Conservation (phyloP, 2,888 invertebrate genomes). For the Archips xylosteana region DNA sequence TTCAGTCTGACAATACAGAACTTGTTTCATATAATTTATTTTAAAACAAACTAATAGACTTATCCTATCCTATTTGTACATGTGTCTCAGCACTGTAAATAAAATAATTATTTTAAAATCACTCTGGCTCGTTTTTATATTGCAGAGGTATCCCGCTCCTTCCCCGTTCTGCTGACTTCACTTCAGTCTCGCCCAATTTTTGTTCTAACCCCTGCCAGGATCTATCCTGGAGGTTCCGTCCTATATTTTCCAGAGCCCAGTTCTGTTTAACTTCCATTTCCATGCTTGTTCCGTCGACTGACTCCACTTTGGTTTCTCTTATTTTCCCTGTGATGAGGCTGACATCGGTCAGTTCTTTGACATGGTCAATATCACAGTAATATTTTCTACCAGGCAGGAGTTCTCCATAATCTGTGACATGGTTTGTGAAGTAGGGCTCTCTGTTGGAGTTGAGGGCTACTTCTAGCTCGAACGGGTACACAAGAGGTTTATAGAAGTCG, state of each 20-base stretch:
- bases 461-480: conserved; percentile 97
- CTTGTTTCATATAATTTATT: conserved; percentile 29
- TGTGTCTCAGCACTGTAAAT: conserved; percentile 50
- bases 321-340: conserved; percentile 91
- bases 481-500: conserved; percentile 95
- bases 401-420: conserved; percentile 91
- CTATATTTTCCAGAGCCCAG: conserved; percentile 84
- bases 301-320: conserved; percentile 76
- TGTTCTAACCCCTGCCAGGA: conserved; percentile 96
- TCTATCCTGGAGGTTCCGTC: conserved; percentile 88
- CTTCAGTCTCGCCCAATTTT: conserved; percentile 90
- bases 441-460: conserved; percentile 88
- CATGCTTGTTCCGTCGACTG: conserved; percentile 65
- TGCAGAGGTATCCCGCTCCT: conserved; percentile 91
- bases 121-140: conserved; percentile 87
- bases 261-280: conserved; percentile 79
- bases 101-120: conserved; percentile 52
- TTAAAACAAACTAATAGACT: conserved; percentile 9
- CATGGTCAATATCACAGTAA: conserved; percentile 75
- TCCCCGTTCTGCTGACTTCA: conserved; percentile 89
- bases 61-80: conserved; percentile 24
- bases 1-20: neutral
- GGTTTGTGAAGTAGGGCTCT: conserved; percentile 85
- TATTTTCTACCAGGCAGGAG: conserved; percentile 88
- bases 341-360: conserved; percentile 85